Evolutionary conservation across 2,888 invertebrate species (phyloP), one percentile per base, ranked within the genome.

Genomic region (Stomorhina lunata): DNA sequence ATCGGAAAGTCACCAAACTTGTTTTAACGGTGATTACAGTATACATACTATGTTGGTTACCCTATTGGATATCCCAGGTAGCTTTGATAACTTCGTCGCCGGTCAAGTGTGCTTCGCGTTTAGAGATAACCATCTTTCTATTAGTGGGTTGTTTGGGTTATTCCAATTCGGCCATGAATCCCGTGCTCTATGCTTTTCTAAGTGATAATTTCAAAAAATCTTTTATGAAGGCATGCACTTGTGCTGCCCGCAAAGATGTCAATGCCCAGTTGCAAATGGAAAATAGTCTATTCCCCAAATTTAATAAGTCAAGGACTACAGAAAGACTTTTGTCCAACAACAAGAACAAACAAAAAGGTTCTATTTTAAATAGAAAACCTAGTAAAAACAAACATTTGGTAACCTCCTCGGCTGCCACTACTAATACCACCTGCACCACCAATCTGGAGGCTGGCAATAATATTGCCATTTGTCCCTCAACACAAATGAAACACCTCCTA

Each of bases 171-270:
- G 97, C 97, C 10, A 95, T 98, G 94, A 98, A 98, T 92, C 97
- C 97, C 2, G 96, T 97, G 83, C 92, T 97, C 57, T 98, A 98
- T 92, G 97, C 98, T 7, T 98, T 98, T 89, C 93, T 98, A 12
- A 97, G 96, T 86, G 98, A 98, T 89, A 98, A 98, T 89, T 98
- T 98, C 92, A 98, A 97, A 92, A 98, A 97, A 92, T 97, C 97
- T 90, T 98, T 98, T 90, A 92, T 97, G 88, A 97, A 97, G 91
- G 85, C 97, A 5, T 97, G 97, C 92, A 96, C 96, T 0, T 98
- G 98, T 89, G 96, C 96, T 0, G 95, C 96, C 0, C 95, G 96
- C 4, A 95, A 95, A 86, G 97, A 97, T 86, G 94, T 96, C 17
- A 97, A 97, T 89, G 96, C 96, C 0, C 95, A 96, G 10, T 91